Conservation (phyloP, 2,888 invertebrate species). For the Leptarthrus brevirostris region DNA sequence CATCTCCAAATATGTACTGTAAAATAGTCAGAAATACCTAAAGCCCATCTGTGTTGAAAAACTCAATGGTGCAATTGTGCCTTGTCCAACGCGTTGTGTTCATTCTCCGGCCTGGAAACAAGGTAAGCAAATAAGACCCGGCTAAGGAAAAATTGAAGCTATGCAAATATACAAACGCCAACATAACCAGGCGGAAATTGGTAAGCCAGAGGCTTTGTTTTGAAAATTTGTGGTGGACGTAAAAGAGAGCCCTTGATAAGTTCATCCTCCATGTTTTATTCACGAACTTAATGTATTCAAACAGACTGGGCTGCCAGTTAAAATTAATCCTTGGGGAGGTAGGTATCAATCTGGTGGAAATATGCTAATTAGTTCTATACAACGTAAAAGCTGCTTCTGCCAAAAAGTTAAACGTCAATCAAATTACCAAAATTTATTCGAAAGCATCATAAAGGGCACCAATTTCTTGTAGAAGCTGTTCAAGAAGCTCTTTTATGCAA, state of each 20-base stretch:
- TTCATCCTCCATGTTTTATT: slow-evolving; percentile 33
- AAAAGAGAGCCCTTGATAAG: slow-evolving; percentile 17
- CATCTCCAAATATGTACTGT: no score
- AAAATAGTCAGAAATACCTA: no score
- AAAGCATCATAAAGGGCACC: neutral
- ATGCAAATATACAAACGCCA: slow-evolving; percentile 16
- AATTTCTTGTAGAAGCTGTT: neutral
- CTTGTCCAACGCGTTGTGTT: no score
- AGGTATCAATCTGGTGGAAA: slow-evolving; percentile 9
- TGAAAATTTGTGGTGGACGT: neutral
- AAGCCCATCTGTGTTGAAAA: no score
- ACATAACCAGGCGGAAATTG: neutral
- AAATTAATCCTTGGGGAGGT: slow-evolving; percentile 23
- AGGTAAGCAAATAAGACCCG: no score
- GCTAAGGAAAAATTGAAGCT: slow-evolving; percentile 1
- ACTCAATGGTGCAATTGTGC: no score
- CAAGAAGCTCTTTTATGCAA: no score
- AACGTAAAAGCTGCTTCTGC: neutral
- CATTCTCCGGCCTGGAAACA: no score
- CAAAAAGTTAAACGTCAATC: slow-evolving; percentile 26
- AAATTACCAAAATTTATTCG: slow-evolving; percentile 4
- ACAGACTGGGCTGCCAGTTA: slow-evolving; percentile 14
- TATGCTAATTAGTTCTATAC: slow-evolving; percentile 26
- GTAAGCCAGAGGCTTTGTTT: slow-evolving; percentile 30
- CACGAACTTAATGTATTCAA: slow-evolving; percentile 34